phyloP scores from a whole-genome alignment of 2,888 invertebrate species.

The Chymomyza amoena region DNA sequence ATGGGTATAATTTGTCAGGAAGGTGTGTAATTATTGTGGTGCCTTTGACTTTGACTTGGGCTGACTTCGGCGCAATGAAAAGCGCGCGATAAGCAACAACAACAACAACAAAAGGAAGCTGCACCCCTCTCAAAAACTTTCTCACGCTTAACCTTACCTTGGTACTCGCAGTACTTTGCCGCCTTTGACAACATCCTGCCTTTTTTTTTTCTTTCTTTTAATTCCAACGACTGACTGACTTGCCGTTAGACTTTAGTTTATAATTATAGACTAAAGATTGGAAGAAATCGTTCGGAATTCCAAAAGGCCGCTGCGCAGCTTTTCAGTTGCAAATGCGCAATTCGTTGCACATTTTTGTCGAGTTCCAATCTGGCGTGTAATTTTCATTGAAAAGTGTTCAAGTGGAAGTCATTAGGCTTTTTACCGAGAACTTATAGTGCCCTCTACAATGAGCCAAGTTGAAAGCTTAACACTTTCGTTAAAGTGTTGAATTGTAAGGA shows the following conservation, averaged over 20 bases:
- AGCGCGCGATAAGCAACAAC: constrained; percentile 58
- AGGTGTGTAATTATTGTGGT: constrained; percentile 66
- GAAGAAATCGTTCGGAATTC: constrained; percentile 15
- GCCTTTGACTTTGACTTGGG: constrained; percentile 50
- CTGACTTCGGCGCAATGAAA: constrained; percentile 39
- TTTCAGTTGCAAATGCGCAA: constrained; percentile 62
- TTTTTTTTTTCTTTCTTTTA: neutral
- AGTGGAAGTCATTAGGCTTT: constrained; percentile 72
- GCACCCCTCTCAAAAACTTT: constrained; percentile 39
- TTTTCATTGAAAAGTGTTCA: constrained; percentile 72
- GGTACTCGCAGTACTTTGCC: constrained; percentile 4
- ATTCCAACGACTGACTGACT: neutral
- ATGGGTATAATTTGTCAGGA: constrained; percentile 9
- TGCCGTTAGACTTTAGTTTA: constrained; percentile 28
- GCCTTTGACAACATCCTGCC: constrained; percentile 59
- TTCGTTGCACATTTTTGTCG: constrained; percentile 63
- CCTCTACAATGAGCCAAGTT: constrained; percentile 7
- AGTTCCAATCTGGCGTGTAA: constrained; percentile 24
- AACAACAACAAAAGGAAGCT: constrained; percentile 17
- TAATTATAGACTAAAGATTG: constrained; percentile 42
- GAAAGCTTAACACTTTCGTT: constrained; percentile 9
- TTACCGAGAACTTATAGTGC: constrained; percentile 38
- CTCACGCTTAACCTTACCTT: constrained; percentile 45
- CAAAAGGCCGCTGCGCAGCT: constrained; percentile 30
- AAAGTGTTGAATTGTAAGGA: neutral